Conservation (phyloP, 1,140 invertebrate species). For the Drosophila nannoptera region DNA sequence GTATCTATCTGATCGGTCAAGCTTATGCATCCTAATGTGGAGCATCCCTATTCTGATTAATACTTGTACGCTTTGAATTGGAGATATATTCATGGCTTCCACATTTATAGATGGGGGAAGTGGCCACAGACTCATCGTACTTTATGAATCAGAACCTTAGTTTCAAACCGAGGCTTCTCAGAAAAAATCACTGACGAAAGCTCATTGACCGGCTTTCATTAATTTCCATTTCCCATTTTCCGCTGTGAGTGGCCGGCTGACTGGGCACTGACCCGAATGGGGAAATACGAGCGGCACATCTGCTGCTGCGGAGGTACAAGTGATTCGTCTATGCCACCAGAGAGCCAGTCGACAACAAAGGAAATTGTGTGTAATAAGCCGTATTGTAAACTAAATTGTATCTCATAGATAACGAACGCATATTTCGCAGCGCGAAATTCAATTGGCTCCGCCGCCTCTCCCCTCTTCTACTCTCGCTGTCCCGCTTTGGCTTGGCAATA, state of each 20-base stretch:
- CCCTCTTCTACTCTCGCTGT: no score
- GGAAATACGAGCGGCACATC: constrained; percentile 14
- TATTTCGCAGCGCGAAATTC: constrained; percentile 34
- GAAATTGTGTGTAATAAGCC: constrained; percentile 67
- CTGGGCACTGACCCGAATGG: constrained; percentile 48
- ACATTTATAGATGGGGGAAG: no score
- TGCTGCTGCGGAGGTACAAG: constrained; percentile 18
- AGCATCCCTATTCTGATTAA: no score
- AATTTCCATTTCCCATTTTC: neutral
- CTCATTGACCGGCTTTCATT: constrained; percentile 1
- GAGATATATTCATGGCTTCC: no score
- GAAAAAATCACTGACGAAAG: neutral
- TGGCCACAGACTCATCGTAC: no score
- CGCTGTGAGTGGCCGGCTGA: constrained; percentile 1
- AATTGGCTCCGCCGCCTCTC: constrained; percentile 26
- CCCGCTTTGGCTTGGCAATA: constrained; percentile 19
- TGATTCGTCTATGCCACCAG: constrained; percentile 21
- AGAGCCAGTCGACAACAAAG: constrained; percentile 35
- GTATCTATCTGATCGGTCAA: no score
- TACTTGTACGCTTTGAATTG: no score
- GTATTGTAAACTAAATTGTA: constrained; percentile 58
- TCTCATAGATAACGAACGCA: constrained; percentile 49
- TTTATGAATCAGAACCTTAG: no score
- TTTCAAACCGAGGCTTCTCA: no score
- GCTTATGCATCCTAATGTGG: no score